Base-by-base conservation (phyloP, 2,888 invertebrate genomes). In the Aphrophora alni region DNA sequence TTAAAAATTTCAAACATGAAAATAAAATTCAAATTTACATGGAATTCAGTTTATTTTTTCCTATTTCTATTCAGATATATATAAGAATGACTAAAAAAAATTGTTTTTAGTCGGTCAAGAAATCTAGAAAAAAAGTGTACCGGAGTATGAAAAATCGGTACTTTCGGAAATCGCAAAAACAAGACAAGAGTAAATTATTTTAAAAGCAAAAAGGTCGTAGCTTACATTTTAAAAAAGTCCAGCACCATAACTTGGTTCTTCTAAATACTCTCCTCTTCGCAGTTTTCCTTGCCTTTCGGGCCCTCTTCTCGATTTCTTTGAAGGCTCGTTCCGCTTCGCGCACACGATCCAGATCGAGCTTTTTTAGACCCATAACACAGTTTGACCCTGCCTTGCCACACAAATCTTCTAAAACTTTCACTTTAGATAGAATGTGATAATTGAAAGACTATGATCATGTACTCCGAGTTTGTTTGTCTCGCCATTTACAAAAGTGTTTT, bases 251-350 rank as follows among this genome's bases (percentile, higher is more conserved):
- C 25, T n/a, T n/a, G 68, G 69, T 27, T 44, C 75, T 7, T 44
- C 75, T 21, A 28, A 4, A 17, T 21, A 10, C 25, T 44, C 75
- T 44, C 14, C 76, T 77, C 68, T 77, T 68, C 33, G 33, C 21
- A 27, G 17, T 69, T 33, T 33, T 77, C 25, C 69, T 77, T 69
- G 21, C 21, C 24, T 68, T 33, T 77, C 70, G 8, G 8, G 77
- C 69, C 69, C 21, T 77, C 75, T 75, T 77, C 27, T 77, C 69
- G 12, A 69, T 28, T 69, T 77, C 77, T 33, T 77, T n/a, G 28
- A 27, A n/a, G 27, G 28, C 77, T 68, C 68, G n/a, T 24, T 77
- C 77, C 2, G 77, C 69, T 68, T 68, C 28, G n/a, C 38, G n/a
- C 21, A 77, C 68, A 21, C 77, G 69, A 25, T 69, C 69, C 25